Evolutionary conservation across 2,888 invertebrate genomes (phyloP).

Genomic region (Philereme vetulata): DNA sequence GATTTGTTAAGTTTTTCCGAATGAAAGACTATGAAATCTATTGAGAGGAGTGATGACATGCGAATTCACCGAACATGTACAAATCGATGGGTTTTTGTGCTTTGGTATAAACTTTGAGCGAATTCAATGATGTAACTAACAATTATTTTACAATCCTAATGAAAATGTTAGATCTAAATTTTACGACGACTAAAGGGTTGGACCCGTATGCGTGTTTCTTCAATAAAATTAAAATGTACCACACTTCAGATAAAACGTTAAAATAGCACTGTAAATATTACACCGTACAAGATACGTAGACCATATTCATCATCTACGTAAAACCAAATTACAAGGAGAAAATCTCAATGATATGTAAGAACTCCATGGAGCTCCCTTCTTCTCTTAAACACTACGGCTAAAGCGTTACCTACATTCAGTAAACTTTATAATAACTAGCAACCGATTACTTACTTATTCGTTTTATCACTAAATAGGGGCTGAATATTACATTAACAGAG

Average conservation of each 20-base stretch:
- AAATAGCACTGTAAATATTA: conserved; percentile 67
- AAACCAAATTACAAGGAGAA: conserved; percentile 78
- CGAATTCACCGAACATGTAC: conserved; percentile 74
- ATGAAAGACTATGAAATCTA: conserved; percentile 83
- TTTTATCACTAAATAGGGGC: conserved; percentile 36
- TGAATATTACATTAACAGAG: conserved; percentile 26
- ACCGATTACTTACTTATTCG: conserved; percentile 50
- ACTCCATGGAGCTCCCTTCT: conserved; percentile 78
- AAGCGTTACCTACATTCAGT: conserved; percentile 77
- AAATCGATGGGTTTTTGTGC: conserved; percentile 83
- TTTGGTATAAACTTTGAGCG: conserved; percentile 84
- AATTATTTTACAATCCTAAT: conserved; percentile 78
- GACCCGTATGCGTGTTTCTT: conserved; percentile 81
- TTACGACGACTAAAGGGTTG: conserved; percentile 81
- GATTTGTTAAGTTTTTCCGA: conserved; percentile 79
- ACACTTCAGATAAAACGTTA: conserved; percentile 55
- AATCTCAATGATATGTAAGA: conserved; percentile 83
- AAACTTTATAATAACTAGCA: conserved; percentile 68
- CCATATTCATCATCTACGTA: conserved; percentile 50
- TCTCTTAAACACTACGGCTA: conserved; percentile 75
- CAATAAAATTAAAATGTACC: conserved; percentile 61
- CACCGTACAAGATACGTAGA: conserved; percentile 55
- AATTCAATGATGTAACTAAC: conserved; percentile 71
- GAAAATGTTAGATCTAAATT: conserved; percentile 78
- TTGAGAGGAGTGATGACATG: conserved; percentile 69